Conservation (phyloP, 1,140 invertebrate species). For the Drosophila pseudoobscura region DNA sequence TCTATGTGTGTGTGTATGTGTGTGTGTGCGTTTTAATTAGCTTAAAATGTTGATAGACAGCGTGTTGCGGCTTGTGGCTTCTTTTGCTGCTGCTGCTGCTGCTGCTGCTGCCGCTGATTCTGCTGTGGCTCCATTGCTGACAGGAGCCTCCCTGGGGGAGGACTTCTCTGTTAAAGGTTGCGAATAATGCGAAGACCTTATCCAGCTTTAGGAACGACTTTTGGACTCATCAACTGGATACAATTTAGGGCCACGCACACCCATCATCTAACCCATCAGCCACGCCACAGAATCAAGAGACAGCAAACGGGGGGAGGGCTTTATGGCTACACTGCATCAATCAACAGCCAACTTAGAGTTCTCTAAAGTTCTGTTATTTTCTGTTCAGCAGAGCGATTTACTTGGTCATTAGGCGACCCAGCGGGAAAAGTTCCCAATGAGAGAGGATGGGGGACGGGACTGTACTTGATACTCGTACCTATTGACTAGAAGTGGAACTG, state of each 20-base stretch:
- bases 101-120: background rate
- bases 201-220: too few relatives aligned
- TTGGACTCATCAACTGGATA: too few relatives aligned
- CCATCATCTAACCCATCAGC: too few relatives aligned
- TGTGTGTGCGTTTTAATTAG: slow-evolving; percentile 46
- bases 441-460: background rate
- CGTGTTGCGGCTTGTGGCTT: slow-evolving; percentile 36
- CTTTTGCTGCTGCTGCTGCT: background rate
- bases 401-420: slow-evolving; percentile 52
- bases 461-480: background rate
- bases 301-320: too few relatives aligned
- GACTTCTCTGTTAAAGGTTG: too few relatives aligned
- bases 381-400: slow-evolving; percentile 42
- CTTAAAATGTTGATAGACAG: slow-evolving; percentile 59
- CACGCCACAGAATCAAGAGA: too few relatives aligned
- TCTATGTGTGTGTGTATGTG: background rate
- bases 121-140: slow-evolving; percentile 5
- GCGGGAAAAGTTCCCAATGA: background rate
- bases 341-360: slow-evolving; percentile 37
- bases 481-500: background rate
- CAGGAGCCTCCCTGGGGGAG: background rate
- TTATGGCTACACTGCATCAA: slow-evolving; percentile 53
- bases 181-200: too few relatives aligned
- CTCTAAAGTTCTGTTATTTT: background rate
- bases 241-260: too few relatives aligned